Base-by-base conservation (phyloP, 2,888 invertebrate genomes). In the Hemithea aestivaria region DNA sequence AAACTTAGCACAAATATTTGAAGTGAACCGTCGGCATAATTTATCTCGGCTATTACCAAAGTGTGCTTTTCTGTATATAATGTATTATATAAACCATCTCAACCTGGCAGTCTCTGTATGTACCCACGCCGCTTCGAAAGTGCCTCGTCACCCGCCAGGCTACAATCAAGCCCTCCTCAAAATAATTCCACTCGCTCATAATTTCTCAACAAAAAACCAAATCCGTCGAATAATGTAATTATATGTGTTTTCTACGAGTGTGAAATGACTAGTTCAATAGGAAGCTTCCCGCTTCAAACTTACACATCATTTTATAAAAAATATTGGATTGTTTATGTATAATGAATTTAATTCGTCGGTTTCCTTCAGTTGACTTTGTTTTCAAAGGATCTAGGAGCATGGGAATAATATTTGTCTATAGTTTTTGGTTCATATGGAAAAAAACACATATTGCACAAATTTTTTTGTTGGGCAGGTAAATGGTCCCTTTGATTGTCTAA, bases 221-320 rank as follows among this genome's bases (percentile, higher is more conserved):
- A 62, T 64, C 66, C 63, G 66, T 63, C 66, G 80, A 76, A 80
- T 79, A 76, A 80, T 78, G 73, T 83, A 85, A 85, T 85, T 85
- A 83, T 81, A 73, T 74, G 66, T 81, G 76, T 79, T 79, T 74
- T 43, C 70, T 63, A 65, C 56, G 66, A 71, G 74, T 77, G 78
- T 77, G 77, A 84, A 82, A 83, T 79, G 68, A 79, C 74, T 76
- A 80, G 81, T 80, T 81, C 76, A 81, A 81, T 81, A 75, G 65
- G 60, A 51, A 35, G 20, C 38, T 36, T 36, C 32, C 40, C 39
- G 48, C 24, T 28, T 48, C 50, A 58, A 69, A 74, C 58, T 48
- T 51, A 53, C 59, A 50, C 68, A 56, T 73, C 70, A 70, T 67
- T 51, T 44, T 48, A 45, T 57, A 50, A 44, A 40, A 50, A 52